phyloP scores from a whole-genome alignment of 53 echinoderm and acorn worm species.

The Mesocentrotus franciscanus region DNA sequence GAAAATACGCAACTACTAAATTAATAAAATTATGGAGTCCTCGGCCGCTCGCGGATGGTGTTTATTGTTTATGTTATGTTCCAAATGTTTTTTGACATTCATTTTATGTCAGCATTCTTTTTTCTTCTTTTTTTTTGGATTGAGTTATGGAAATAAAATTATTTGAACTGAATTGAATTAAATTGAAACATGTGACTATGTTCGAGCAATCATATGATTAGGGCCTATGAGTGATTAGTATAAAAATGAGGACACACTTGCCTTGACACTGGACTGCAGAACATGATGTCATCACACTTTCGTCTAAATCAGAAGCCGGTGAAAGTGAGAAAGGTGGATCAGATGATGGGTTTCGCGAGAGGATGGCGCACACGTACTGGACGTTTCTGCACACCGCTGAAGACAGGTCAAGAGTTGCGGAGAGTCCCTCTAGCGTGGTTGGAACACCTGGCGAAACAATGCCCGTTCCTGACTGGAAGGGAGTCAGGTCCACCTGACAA shows the following conservation, averaged over 20 bases:
- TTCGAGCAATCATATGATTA: too few relatives aligned
- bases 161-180: too few relatives aligned
- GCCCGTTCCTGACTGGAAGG: conserved; percentile 56
- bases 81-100: too few relatives aligned
- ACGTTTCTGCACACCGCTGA: conserved; percentile 41
- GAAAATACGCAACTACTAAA: too few relatives aligned
- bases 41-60: too few relatives aligned
- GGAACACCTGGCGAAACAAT: conserved; percentile 26
- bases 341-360: conserved; percentile 69
- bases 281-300: conserved; percentile 71
- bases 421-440: conserved; percentile 56
- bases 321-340: conserved; percentile 77
- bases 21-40: too few relatives aligned
- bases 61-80: too few relatives aligned
- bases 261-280: conserved; percentile 77
- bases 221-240: too few relatives aligned
- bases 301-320: conserved; percentile 49
- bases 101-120: too few relatives aligned
- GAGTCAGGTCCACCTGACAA: conserved; percentile 41
- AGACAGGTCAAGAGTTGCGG: conserved; percentile 35
- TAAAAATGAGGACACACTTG: background rate
- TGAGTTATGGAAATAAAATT: too few relatives aligned
- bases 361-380: conserved; percentile 72
- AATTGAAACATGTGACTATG: too few relatives aligned
- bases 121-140: too few relatives aligned